Evolutionary conservation across 2,113 vertebrate species (phyloP), one percentile per base, ranked within the genome.

Genomic region (Eleginops maclovinus): DNA sequence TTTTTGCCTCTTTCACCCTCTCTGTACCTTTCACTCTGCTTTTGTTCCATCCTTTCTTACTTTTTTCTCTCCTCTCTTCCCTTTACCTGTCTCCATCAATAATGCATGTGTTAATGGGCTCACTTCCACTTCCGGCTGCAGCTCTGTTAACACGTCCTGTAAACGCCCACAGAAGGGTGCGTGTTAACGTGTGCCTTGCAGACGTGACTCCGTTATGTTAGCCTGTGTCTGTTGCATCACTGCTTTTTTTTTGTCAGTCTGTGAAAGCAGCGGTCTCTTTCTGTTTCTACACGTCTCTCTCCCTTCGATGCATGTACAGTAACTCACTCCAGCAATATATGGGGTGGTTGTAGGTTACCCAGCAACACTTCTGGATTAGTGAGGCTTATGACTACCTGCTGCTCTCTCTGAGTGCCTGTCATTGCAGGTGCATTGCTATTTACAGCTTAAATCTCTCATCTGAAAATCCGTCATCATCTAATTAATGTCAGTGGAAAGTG

Each of bases 311-410:
- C 72, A 89, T 79, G 87, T 90, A 41, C 56, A 73, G 55, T 56
- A 24, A 71, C 51, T 66, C 63, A 55, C 54, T 74, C n/a, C n/a
- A 53, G 68, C 60, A 40, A 53, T 75, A 79, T 53, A 65, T 61
- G 63, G 1, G 22, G 61, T 72, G 79, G 76, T 81, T 84, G 89
- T 70, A 86, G 78, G 79, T 85, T 89, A 83, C 83, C 78, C 60
- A 54, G 80, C 81, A 85, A 79, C 84, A 43, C 56, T 49, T 46
- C 12, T 71, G 85, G 87, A 89, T 91, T 90, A 90, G 84, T 41
- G 68, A 69, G 72, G 89, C 56, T 90, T 87, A 89, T 41, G 31
- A 10, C 70, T 61, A 49, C 82, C 81, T 81, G 79, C 83, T 85
- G 79, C 43, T 65, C 71, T 75, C 36, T 68, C 16, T 28, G 26